Percentiles rank a stretch among this genome's conserved stretches.
Evolutionary conservation across 2,888 invertebrate genomes (phyloP).

Genomic region (Cephalotes varians): DNA sequence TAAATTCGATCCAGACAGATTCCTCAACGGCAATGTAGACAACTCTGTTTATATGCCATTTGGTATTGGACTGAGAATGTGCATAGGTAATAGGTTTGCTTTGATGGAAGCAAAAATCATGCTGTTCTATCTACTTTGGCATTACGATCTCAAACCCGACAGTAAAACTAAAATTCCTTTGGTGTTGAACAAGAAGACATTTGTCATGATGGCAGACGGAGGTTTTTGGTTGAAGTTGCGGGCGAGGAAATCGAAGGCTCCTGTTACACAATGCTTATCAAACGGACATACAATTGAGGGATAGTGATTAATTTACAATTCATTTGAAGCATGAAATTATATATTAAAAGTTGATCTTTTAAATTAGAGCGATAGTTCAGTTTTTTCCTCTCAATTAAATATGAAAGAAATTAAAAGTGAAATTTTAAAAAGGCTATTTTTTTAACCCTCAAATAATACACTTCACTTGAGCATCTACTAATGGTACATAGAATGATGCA

Average conservation of each 20-base stretch:
- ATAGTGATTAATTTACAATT: neutral
- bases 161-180: constrained; percentile 85
- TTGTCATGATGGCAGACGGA: constrained; percentile 61
- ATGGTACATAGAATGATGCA: too few relatives aligned
- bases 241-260: neutral
- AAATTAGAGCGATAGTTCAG: neutral
- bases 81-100: constrained; percentile 85
- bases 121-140: constrained; percentile 72
- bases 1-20: constrained; percentile 84
- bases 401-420: neutral
- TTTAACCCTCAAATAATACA: too few relatives aligned
- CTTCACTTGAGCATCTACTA: too few relatives aligned
- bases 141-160: constrained; percentile 76
- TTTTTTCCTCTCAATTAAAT: neutral
- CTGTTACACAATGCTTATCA: neutral
- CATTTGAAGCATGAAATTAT: neutral
- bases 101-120: constrained; percentile 76
- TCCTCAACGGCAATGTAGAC: constrained; percentile 69
- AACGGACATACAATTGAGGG: neutral
- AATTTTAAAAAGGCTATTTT: neutral
- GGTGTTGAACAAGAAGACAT: constrained; percentile 37
- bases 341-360: neutral
- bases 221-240: constrained; percentile 74
- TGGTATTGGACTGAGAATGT: constrained; percentile 78
- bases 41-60: constrained; percentile 73